phyloP scores from a whole-genome alignment of 2,797 vertebrate species.

The Lerista edwardsae region DNA sequence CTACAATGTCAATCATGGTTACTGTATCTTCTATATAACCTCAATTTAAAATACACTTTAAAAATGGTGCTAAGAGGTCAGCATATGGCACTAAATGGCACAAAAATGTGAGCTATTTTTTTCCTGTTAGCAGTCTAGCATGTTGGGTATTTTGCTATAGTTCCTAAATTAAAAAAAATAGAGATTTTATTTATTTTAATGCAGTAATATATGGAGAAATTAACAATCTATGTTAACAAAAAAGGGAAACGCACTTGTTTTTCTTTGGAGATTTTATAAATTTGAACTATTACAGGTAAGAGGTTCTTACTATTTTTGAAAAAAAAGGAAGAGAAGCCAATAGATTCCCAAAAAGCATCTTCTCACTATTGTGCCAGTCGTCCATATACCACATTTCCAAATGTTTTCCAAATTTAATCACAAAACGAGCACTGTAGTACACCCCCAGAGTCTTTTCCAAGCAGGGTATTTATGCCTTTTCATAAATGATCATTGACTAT shows the following conservation, averaged over 20 bases:
- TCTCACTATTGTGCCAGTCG: conserved; percentile 65
- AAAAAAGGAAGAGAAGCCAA: conserved; percentile 45
- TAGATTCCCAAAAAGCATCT: conserved; percentile 65
- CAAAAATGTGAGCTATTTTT: conserved; percentile 74
- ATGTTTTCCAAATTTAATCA: conserved; percentile 56
- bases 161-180: conserved; percentile 77
- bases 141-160: conserved; percentile 82
- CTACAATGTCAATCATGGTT: conserved; percentile 71
- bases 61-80: conserved; percentile 70
- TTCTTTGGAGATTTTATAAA: conserved; percentile 78
- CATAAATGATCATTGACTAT: conserved; percentile 15
- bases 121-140: conserved; percentile 78
- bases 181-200: conserved; percentile 84
- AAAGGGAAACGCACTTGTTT: conserved; percentile 71
- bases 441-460: conserved; percentile 29
- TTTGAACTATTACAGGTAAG: conserved; percentile 78
- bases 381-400: conserved; percentile 57
- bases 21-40: conserved; percentile 78
- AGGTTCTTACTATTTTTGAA: conserved; percentile 63
- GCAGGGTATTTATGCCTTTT: not conserved
- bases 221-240: conserved; percentile 79
- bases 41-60: conserved; percentile 70
- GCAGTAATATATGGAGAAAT: conserved; percentile 84
- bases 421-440: conserved; percentile 51
- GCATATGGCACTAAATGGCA: conserved; percentile 77